phyloP scores from a whole-genome alignment of 2,797 vertebrate genomes.

The Glyptemys insculpta region DNA sequence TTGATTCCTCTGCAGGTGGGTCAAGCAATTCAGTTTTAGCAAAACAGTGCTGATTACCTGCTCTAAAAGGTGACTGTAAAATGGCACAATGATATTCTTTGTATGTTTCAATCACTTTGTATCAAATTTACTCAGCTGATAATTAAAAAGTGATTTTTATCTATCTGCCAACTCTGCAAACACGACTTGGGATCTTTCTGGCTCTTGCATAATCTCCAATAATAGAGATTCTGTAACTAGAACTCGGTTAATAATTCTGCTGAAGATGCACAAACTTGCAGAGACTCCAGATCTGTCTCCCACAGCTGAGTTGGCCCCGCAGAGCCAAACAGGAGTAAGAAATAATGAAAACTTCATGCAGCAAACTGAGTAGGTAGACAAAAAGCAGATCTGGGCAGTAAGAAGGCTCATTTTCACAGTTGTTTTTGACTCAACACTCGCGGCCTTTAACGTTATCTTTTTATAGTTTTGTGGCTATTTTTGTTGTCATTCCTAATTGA shows the following conservation, averaged over 20 bases:
- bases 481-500: slow-evolving; percentile 22
- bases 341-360: not conserved
- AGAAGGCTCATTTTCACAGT: not conserved
- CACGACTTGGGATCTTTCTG: not conserved
- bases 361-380: not conserved
- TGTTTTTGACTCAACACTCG: not conserved
- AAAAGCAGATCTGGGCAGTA: not conserved
- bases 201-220: not conserved
- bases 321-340: not conserved
- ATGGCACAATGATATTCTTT: slow-evolving; percentile 39
- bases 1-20: slow-evolving; percentile 59
- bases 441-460: slow-evolving; percentile 20
- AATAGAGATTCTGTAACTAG: not conserved
- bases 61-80: not conserved
- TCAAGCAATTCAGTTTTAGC: slow-evolving; percentile 21
- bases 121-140: slow-evolving; percentile 33
- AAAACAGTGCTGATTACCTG: not conserved
- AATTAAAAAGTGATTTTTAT: slow-evolving; percentile 43
- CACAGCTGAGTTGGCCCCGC: not conserved
- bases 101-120: not conserved
- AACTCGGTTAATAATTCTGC: not conserved
- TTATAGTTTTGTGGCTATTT: slow-evolving; percentile 29
- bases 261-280: not conserved
- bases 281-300: not conserved
- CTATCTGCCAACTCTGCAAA: not conserved